Conservation (phyloP, 2,888 invertebrate genomes). For the Caenorhabditis sulstoni region DNA sequence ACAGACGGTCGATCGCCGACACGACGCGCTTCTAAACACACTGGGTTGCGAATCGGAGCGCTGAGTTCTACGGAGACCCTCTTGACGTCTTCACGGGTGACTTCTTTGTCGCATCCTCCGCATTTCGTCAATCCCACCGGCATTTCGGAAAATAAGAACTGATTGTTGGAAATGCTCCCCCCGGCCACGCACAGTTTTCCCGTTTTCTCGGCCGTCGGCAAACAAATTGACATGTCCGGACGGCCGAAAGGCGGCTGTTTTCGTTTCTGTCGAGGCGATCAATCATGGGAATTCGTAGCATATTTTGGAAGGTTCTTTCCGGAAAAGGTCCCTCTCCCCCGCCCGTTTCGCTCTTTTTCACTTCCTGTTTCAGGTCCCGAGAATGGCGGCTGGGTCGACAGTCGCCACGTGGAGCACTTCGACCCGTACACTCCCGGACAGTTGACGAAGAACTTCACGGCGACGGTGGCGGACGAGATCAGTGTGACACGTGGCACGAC, state of each 20-base stretch:
- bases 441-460: conserved; percentile 58
- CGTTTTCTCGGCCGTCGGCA: conserved; percentile 10
- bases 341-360: background rate
- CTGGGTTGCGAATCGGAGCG: background rate
- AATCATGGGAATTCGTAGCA: conserved; percentile 50
- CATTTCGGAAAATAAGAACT: background rate
- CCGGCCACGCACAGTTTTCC: conserved; percentile 6
- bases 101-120: conserved; percentile 28
- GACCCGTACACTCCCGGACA: conserved; percentile 60
- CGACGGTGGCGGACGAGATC: conserved; percentile 62
- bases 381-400: conserved; percentile 51
- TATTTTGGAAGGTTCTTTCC: conserved; percentile 52
- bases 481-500: conserved; percentile 52
- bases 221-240: conserved; percentile 27
- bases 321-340: conserved; percentile 29
- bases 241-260: background rate
- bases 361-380: conserved; percentile 33
- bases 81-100: conserved; percentile 32
- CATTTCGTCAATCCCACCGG: conserved; percentile 28
- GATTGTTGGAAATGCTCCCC: background rate
- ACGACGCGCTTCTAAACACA: conserved; percentile 33
- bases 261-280: background rate
- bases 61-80: conserved; percentile 10
- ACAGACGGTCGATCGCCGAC: conserved; percentile 32
- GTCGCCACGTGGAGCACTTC: conserved; percentile 53